phyloP scores from a whole-genome alignment of 1,140 invertebrate genomes.

The Oryzaephilus surinamensis region DNA sequence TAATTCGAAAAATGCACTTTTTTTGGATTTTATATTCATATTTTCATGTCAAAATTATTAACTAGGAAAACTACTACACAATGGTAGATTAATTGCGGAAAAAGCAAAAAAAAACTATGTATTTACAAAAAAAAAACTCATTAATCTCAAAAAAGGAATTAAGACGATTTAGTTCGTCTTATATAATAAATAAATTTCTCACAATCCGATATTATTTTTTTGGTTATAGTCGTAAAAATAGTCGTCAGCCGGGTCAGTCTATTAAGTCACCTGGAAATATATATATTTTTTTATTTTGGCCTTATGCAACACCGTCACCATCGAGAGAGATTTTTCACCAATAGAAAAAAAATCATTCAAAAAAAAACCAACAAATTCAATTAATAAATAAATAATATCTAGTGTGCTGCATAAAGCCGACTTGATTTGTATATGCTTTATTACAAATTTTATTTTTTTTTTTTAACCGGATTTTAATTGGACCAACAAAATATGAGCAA shows the following conservation, averaged over 20 bases:
- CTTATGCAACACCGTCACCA: conserved; percentile 18
- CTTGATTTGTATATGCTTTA: conserved; percentile 2
- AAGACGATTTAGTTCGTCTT: too few relatives aligned
- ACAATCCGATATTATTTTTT: too few relatives aligned
- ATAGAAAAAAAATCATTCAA: background rate
- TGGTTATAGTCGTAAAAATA: conserved; percentile 21
- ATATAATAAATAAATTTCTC: too few relatives aligned
- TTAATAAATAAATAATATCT: conserved; percentile 17
- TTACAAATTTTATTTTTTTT: background rate
- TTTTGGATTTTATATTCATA: too few relatives aligned
- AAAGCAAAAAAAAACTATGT: too few relatives aligned
- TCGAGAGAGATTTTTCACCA: background rate
- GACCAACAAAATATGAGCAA: background rate
- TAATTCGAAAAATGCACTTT: too few relatives aligned
- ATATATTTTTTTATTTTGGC: conserved; percentile 14
- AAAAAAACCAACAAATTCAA: background rate
- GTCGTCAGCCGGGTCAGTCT: conserved; percentile 35
- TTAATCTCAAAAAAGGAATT: too few relatives aligned
- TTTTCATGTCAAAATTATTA: too few relatives aligned
- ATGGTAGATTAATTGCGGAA: too few relatives aligned
- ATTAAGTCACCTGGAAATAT: conserved; percentile 27
- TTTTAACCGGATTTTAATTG: background rate
- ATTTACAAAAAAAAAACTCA: too few relatives aligned
- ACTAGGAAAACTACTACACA: too few relatives aligned
- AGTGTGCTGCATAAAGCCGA: conserved; percentile 21